phyloP scores from a whole-genome alignment of 2,797 vertebrate species.

The Gorsachius magnificus region DNA sequence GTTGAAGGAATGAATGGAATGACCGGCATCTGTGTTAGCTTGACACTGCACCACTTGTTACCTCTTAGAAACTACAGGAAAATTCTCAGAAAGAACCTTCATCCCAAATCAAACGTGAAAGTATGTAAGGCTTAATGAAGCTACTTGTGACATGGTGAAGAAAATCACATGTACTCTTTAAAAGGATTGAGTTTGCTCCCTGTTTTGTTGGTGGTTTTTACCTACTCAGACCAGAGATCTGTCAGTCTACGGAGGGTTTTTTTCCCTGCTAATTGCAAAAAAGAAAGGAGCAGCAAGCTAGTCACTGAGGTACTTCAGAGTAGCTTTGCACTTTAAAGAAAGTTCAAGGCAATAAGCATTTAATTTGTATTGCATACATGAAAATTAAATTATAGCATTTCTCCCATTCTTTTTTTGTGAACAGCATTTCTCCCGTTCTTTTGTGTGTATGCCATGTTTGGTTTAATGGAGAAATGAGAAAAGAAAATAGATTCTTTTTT shows the following conservation, averaged over 20 bases:
- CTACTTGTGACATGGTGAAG: background rate
- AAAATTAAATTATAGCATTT: constrained; percentile 51
- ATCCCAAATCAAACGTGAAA: background rate
- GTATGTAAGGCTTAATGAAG: background rate
- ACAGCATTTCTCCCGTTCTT: constrained; percentile 34
- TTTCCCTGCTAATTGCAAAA: constrained; percentile 19
- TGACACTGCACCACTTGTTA: background rate
- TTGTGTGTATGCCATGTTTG: constrained; percentile 53
- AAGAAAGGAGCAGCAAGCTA: background rate
- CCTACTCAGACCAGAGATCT: background rate
- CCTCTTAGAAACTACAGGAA: background rate
- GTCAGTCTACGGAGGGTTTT: background rate
- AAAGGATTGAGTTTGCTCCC: background rate
- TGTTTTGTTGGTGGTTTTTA: background rate
- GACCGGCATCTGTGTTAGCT: background rate
- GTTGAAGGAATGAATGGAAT: constrained; percentile 46
- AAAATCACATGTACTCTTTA: background rate
- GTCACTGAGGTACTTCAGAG: background rate
- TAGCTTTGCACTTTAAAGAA: constrained; percentile 47
- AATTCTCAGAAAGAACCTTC: background rate
- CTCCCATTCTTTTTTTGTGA: constrained; percentile 1
- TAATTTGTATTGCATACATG: constrained; percentile 38
- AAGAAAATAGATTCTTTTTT: constrained; percentile 66
- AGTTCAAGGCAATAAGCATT: constrained; percentile 34
- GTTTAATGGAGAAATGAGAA: constrained; percentile 71